Conservation (phyloP, 2,113 vertebrate species). For the Galbula dea region DNA sequence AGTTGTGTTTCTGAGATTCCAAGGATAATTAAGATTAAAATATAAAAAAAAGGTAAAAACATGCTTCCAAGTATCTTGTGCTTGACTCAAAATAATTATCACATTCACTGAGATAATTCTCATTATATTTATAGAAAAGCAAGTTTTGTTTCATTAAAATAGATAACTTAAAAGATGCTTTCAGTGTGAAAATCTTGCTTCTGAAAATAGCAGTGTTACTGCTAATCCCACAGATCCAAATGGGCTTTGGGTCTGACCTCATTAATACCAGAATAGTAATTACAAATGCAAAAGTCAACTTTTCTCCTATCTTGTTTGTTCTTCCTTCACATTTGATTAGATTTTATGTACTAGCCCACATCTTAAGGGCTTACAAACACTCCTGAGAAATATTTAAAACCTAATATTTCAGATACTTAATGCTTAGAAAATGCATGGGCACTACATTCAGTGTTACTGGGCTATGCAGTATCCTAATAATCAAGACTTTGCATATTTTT, state of each 20-base stretch:
- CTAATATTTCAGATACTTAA: not conserved
- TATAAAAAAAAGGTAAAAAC: not conserved
- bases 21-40: not conserved
- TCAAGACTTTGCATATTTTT: not conserved
- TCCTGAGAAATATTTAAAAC: not conserved
- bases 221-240: slow-evolving; percentile 1
- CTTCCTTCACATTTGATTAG: not conserved
- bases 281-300: slow-evolving; percentile 7
- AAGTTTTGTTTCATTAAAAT: slow-evolving; percentile 5
- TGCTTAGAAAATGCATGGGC: not conserved
- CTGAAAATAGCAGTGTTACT: not conserved
- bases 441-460: not conserved
- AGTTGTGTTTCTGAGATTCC: not conserved
- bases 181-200: not conserved
- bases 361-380: not conserved
- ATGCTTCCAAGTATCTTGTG: not conserved
- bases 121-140: not conserved
- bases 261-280: slow-evolving; percentile 42
- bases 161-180: not conserved
- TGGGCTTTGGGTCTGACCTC: slow-evolving; percentile 5
- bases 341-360: not conserved
- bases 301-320: not conserved
- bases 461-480: not conserved
- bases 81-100: not conserved
- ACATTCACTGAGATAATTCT: not conserved